phyloP scores from a whole-genome alignment of 2,888 invertebrate species.

The Mactromeris polynyma region DNA sequence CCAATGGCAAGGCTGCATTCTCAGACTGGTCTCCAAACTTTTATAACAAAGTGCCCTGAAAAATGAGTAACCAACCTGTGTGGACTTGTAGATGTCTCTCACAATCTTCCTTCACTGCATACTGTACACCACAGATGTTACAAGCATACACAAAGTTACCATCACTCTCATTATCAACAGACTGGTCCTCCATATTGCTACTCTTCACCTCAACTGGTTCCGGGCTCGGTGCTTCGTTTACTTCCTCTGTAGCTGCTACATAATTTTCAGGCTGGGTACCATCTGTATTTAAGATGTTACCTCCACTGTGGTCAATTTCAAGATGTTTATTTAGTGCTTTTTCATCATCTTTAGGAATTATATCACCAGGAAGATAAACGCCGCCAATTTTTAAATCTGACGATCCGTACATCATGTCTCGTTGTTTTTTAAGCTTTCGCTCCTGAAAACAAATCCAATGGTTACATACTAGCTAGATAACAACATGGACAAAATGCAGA shows the following conservation, averaged over 20 bases:
- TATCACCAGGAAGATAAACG: constrained; percentile 67
- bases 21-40: too few species aligned
- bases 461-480: too few species aligned
- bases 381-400: constrained; percentile 62
- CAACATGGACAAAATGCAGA: too few species aligned
- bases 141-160: constrained; percentile 67
- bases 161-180: constrained; percentile 48
- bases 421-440: constrained; percentile 54
- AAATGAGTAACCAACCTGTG: constrained; percentile 39
- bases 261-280: constrained; percentile 33
- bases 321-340: constrained; percentile 30
- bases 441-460: constrained; percentile 46
- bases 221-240: constrained; percentile 36
- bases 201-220: constrained; percentile 24
- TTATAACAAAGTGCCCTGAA: neutral
- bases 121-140: constrained; percentile 71
- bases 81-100: constrained; percentile 65
- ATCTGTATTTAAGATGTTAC: constrained; percentile 28
- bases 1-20: too few species aligned
- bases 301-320: constrained; percentile 21
- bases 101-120: constrained; percentile 65
- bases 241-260: constrained; percentile 59
- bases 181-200: neutral
- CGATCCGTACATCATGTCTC: constrained; percentile 44
- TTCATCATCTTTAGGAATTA: constrained; percentile 53